Base-by-base conservation (phyloP, 1,140 invertebrate species). In the Dinothrombium tinctorium region DNA sequence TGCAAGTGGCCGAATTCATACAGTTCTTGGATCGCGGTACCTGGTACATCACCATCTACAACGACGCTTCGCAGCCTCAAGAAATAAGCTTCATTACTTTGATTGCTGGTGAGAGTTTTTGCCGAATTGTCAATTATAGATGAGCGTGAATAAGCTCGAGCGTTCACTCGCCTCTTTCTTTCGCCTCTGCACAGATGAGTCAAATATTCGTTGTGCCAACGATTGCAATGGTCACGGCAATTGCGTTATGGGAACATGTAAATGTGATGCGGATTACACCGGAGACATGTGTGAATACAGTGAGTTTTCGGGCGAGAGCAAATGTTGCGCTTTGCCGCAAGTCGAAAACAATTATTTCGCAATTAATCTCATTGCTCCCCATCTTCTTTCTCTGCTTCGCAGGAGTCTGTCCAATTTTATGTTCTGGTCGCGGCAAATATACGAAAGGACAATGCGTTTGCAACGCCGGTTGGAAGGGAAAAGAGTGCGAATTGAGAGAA, bases 381-480 rank as follows among this genome's bases (percentile, higher is more conserved):
- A 3, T 29, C 2, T 15, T 29, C 4, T 29, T 29, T 29, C 26
- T 28, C 26, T 28, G 7, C n/a, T n/a, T 28, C 26, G 11, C 28
- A 29, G 28, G 28, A 40, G 79, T 87, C 12, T 98, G 90, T 56
- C 90, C 90, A 6, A 79, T 89, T 3, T 63, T 95, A 3, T 96
- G 90, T 59, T 86, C 75, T 49, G 83, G 87, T 55, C 72, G 86
- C 44, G 92, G 90, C 21, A 78, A 94, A 55, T 96, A 95, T 59
- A 74, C 83, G 41, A 87, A 90, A 50, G 90, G 90, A 32, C 74
- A 82, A 55, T 96, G 89, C 57, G 73, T 82, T 50, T 98, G 92
- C 55, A 87, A 90, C 59, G 78, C 83, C 1, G 89, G 89, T 11
- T 96, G 81, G 79, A 94, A 92, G 60, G 90, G 90, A 36, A 78